Evolutionary conservation across 2,113 vertebrate genomes (phyloP).

Genomic region (Rhea americana): DNA sequence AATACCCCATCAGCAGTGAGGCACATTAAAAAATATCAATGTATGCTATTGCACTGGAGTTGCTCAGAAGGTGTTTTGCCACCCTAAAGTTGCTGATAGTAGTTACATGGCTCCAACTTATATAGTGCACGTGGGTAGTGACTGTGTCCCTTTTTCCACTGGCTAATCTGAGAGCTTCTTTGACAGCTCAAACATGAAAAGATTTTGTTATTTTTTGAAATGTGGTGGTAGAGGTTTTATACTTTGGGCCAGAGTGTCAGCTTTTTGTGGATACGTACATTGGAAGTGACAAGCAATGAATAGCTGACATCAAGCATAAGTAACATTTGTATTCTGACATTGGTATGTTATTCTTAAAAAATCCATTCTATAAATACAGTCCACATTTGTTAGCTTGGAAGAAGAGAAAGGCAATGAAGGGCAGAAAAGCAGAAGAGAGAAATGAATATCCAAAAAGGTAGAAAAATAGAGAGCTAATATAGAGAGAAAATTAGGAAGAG

Average conservation of each 20-base stretch:
- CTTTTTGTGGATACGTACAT: not conserved
- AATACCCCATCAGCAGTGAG: not conserved
- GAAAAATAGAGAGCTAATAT: not conserved
- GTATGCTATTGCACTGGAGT: not conserved
- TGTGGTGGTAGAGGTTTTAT: constrained; percentile 2
- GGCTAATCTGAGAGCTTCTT: constrained; percentile 8
- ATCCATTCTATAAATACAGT: constrained; percentile 53
- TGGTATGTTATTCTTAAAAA: constrained; percentile 59
- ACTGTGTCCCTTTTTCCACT: not conserved
- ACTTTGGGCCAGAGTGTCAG: constrained; percentile 3
- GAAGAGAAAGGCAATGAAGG: not conserved
- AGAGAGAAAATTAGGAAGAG: not conserved
- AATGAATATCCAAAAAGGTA: not conserved
- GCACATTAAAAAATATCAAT: not conserved
- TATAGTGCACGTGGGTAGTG: not conserved
- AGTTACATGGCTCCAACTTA: not conserved
- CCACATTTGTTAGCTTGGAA: constrained; percentile 34
- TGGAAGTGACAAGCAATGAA: constrained; percentile 65
- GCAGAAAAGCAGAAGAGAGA: constrained; percentile 2
- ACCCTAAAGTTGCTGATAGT: not conserved
- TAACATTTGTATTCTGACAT: constrained; percentile 61
- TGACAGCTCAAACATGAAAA: constrained; percentile 55
- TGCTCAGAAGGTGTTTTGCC: not conserved
- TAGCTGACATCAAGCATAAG: constrained; percentile 66
- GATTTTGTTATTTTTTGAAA: constrained; percentile 57